Conservation (phyloP, 1,140 invertebrate genomes). For the Micrasema longulum region DNA sequence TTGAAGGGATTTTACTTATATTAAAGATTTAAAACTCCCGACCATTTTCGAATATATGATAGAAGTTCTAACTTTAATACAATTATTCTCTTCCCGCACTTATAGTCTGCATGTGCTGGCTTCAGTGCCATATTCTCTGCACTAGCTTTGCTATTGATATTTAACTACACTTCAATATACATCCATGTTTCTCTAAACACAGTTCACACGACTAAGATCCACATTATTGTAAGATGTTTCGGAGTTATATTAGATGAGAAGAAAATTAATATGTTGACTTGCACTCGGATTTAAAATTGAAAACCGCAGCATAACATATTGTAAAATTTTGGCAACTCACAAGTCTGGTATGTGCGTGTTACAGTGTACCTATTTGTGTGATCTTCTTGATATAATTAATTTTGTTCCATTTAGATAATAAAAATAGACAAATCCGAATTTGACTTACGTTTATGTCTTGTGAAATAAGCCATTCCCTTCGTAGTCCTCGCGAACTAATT, state of each 20-base stretch:
- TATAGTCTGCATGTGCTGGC: conserved; percentile 22
- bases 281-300: too few relatives aligned
- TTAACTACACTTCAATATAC: conserved; percentile 13
- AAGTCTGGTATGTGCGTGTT: too few relatives aligned
- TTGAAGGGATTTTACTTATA: conserved; percentile 12
- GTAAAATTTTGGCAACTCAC: too few relatives aligned
- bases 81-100: conserved; percentile 13
- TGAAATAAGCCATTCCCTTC: conserved; percentile 50
- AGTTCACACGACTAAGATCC: conserved; percentile 16
- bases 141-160: conserved; percentile 36
- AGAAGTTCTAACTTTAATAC: background rate
- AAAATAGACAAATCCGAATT: background rate
- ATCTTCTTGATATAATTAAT: background rate
- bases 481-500: conserved; percentile 42
- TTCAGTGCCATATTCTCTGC: conserved; percentile 50
- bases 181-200: too few relatives aligned
- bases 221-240: conserved; percentile 32
- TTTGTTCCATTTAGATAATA: background rate
- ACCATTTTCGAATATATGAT: conserved; percentile 24
- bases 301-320: too few relatives aligned
- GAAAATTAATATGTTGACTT: too few relatives aligned
- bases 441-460: conserved; percentile 13
- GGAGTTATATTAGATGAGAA: conserved; percentile 28
- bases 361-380: background rate
- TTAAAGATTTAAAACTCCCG: conserved; percentile 3